Conservation (phyloP, 2,888 invertebrate species). For the Ceramica pisi region DNA sequence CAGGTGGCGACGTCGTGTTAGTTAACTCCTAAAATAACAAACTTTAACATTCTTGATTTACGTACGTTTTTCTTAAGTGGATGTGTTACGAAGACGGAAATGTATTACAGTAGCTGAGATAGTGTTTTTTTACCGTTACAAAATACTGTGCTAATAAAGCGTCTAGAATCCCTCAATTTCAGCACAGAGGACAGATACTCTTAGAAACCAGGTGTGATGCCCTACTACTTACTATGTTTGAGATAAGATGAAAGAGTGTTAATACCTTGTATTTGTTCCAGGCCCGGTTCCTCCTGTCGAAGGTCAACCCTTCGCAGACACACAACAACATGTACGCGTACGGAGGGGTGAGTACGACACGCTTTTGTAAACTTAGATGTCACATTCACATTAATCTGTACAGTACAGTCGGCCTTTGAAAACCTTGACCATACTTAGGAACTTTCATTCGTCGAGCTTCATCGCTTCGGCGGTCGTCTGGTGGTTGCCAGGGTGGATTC, state of each 20-base stretch:
- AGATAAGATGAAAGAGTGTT: background rate
- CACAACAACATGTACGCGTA: slow-evolving; percentile 99
- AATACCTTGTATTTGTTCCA: slow-evolving; percentile 77
- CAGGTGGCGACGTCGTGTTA: slow-evolving; percentile 42
- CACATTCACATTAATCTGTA: slow-evolving; percentile 20
- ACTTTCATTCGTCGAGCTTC: background rate
- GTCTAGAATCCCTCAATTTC: background rate
- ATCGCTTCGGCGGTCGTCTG: background rate
- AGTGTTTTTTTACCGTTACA: background rate
- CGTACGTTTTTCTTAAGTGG: background rate
- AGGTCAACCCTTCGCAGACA: slow-evolving; percentile 99
- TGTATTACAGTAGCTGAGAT: slow-evolving; percentile 8
- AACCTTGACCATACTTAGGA: slow-evolving; percentile 19
- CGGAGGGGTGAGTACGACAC: slow-evolving; percentile 94
- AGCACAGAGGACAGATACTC: background rate
- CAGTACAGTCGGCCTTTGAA: slow-evolving; percentile 17
- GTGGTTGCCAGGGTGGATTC: background rate
- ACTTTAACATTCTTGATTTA: background rate
- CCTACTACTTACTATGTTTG: background rate
- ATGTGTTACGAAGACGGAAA: slow-evolving; percentile 13
- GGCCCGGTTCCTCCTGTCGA: slow-evolving; percentile 99
- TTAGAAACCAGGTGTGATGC: background rate
- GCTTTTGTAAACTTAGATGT: slow-evolving; percentile 24
- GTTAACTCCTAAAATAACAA: slow-evolving; percentile 22
- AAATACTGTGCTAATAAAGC: background rate